Conservation (phyloP, 2,113 vertebrate species). For the Glareola pratincola region DNA sequence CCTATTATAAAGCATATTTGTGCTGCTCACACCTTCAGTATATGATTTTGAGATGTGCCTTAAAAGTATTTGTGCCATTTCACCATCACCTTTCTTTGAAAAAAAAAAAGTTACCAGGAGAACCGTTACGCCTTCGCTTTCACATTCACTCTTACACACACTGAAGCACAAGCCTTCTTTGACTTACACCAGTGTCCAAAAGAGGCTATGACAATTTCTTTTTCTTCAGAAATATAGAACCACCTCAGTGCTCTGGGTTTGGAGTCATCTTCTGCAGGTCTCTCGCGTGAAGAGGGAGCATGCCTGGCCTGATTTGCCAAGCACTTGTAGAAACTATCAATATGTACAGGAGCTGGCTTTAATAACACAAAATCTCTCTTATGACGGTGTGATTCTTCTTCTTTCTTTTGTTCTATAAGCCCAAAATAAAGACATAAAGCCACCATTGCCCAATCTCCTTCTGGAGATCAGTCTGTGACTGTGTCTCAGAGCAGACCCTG, state of each 20-base stretch:
- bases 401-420: background rate
- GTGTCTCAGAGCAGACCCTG: background rate
- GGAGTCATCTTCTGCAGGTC: background rate
- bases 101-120: background rate
- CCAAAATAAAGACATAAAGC: background rate
- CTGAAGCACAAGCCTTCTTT: background rate
- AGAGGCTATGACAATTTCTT: accelerated
- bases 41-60: background rate
- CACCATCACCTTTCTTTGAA: background rate
- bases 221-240: background rate
- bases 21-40: background rate
- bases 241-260: accelerated
- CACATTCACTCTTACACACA: background rate
- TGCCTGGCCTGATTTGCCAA: background rate
- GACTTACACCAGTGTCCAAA: background rate
- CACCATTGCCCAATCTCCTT: background rate
- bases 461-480: background rate
- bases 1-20: background rate
- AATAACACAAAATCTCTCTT: background rate
- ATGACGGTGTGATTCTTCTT: accelerated
- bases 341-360: background rate
- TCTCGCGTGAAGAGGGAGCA: background rate
- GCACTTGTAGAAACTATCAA: background rate
- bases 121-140: background rate
- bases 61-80: background rate